Evolutionary conservation across 1,140 invertebrate genomes (phyloP), one percentile per base, ranked within the genome.

Genomic region (Drosophila mauritiana): DNA sequence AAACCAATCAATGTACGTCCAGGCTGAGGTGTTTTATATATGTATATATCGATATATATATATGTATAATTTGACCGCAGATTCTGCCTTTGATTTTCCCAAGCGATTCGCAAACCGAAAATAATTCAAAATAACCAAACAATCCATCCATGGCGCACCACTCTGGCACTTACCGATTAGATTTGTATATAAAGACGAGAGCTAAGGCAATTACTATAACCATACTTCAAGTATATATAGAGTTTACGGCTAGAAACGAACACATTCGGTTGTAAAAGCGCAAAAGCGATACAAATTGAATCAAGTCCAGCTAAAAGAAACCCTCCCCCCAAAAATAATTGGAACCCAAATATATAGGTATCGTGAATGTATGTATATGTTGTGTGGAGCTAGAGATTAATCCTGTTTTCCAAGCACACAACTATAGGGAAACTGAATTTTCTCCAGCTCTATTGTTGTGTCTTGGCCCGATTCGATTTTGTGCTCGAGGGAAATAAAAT

Each of bases 161-260:
- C 51, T 54, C 51, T 63, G 59, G 59, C 59, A 63, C 59, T 63
- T 54, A 62, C 48, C 67, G 67, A 31, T 39, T 69, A 68, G 65
- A 70, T 70, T 69, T 70, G 67, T 70, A 70, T 69, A 70, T 68
- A 67, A 10, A 20, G 20, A 25, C n/a, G 39, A 42, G 55, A 36
- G 61, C 57, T 62, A 37, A 54, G 42, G 67, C 40, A 53, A 69
- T 68, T 68, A 70, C n/a, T 69, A 48, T 69, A 40, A 48, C 52
- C 42, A 55, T 70, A 70, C 67, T 70, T 69, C 64, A 70, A 69
- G 67, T 70, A 70, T 70, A 69, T 69, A 12, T 52, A 69, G 49
- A 39, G 49, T 67, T 69, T 27, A 37, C 13, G 48, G 48, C 39
- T 56, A 40, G 17, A 51, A 51, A n/a, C 52, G n/a, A 17, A 56